Percentiles rank a stretch among this genome's conserved stretches.
These are phyloP conservation scores for Pseudorhombus dupliciocellatus DNA, from an alignment of 2,113 vertebrate species.

Conservation along the genomic window DNA sequence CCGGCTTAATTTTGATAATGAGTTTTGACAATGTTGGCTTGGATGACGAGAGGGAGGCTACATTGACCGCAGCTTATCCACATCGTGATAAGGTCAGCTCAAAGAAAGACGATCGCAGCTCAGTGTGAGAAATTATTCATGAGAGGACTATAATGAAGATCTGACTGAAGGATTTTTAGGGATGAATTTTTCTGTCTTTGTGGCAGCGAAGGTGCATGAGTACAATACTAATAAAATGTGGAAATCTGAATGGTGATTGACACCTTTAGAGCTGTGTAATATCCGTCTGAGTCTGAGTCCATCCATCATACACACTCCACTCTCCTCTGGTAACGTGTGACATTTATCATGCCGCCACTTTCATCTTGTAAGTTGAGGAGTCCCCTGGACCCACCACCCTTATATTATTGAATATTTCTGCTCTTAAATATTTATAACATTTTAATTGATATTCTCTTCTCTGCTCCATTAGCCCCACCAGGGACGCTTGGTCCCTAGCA, in stretches of 20 bases:
- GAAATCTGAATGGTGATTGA: constrained; percentile 66
- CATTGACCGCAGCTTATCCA: constrained; percentile 52
- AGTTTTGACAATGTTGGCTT: constrained; percentile 6
- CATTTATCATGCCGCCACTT: constrained; percentile 80
- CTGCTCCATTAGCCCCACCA: constrained; percentile 75
- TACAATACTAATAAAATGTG: constrained; percentile 48
- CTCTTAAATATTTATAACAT: constrained; percentile 84
- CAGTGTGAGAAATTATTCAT: constrained; percentile 49
- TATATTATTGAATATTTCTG: constrained; percentile 82
- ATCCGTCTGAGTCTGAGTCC: constrained; percentile 55
- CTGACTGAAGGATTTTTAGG: constrained; percentile 29
- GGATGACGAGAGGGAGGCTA: constrained; percentile 15
- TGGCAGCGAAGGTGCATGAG: constrained; percentile 24
- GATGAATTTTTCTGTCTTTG: constrained; percentile 48
- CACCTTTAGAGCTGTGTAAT: constrained; percentile 67
- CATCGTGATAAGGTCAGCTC: constrained; percentile 56
- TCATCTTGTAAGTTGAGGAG: constrained; percentile 73
- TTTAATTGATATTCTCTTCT: constrained; percentile 85
- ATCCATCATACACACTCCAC: constrained; percentile 70
- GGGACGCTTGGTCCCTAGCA: constrained; percentile 73
- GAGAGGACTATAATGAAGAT: constrained; percentile 39
- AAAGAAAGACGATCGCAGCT: constrained; percentile 36
- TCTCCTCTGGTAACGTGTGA: constrained; percentile 61
- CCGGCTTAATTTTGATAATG: constrained; percentile 45
- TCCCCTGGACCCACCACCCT: constrained; percentile 73